phyloP scores from a whole-genome alignment of 2,888 invertebrate genomes.

The Morpho deidamia region DNA sequence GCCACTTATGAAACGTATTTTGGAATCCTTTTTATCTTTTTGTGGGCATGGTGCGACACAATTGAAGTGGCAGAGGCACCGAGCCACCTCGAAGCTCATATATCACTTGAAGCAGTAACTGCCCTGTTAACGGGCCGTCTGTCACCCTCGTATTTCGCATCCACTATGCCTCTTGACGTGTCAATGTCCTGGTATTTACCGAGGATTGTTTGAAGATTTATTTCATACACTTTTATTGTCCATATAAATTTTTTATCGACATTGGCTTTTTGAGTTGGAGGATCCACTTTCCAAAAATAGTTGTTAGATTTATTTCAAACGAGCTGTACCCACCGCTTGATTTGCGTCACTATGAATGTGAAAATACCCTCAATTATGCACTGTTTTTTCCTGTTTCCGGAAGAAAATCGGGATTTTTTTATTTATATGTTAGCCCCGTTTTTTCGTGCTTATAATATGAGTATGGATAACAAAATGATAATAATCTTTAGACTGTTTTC shows the following conservation, averaged over 20 bases:
- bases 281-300: too few species aligned
- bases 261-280: too few species aligned
- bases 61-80: constrained; percentile 71
- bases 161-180: constrained; percentile 35
- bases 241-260: not conserved
- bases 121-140: constrained; percentile 66
- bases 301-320: not conserved
- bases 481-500: too few species aligned
- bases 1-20: constrained; percentile 76
- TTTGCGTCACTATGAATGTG: too few species aligned
- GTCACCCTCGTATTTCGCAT: constrained; percentile 66
- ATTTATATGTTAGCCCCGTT: too few species aligned
- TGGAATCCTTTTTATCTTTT: constrained; percentile 75
- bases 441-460: too few species aligned
- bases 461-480: too few species aligned
- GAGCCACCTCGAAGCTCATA: constrained; percentile 75
- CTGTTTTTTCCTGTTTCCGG: too few species aligned
- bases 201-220: constrained; percentile 13
- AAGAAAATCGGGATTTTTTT: too few species aligned
- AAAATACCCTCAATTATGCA: too few species aligned
- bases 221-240: not conserved
- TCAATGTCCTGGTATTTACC: constrained; percentile 37
- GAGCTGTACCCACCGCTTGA: not conserved
- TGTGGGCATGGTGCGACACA: constrained; percentile 55
- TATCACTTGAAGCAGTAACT: constrained; percentile 70